Percentiles rank a stretch among this genome's conserved stretches.
These are phyloP conservation scores for Oplegnathus fasciatus DNA, from an alignment of 2,113 vertebrate genomes.

Conservation along the genomic window DNA sequence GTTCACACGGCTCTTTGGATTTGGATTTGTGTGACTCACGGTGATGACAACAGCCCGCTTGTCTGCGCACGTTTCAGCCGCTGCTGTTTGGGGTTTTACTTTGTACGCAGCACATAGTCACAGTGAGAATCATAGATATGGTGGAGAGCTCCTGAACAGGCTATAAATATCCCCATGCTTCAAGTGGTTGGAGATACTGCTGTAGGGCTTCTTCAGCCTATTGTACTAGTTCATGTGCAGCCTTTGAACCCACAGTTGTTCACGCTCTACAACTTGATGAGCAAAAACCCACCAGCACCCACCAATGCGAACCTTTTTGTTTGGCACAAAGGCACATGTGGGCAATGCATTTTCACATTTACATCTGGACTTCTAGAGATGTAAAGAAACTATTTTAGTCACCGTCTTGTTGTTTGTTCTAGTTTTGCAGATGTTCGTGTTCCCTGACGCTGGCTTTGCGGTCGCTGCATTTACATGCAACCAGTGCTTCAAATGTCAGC, in stretches of 20 bases:
- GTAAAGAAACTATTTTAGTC: constrained; percentile 25
- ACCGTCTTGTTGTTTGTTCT: constrained; percentile 9
- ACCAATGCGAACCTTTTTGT: not conserved
- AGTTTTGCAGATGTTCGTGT: not conserved
- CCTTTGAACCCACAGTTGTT: constrained; percentile 53
- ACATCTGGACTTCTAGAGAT: constrained; percentile 1
- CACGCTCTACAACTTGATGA: constrained; percentile 10
- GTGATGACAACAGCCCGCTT: constrained; percentile 37
- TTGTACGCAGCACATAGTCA: not conserved
- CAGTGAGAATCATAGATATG: constrained; percentile 18
- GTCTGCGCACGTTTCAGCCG: constrained; percentile 34
- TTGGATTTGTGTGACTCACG: constrained; percentile 51
- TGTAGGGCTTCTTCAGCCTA: constrained; percentile 26
- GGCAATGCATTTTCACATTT: not conserved
- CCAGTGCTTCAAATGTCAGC: constrained; percentile 9
- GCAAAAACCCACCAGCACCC: constrained; percentile 31
- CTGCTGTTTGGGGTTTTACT: constrained; percentile 22
- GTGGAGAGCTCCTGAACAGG: constrained; percentile 34
- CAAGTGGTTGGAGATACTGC: constrained; percentile 62
- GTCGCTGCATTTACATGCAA: not conserved
- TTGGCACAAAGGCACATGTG: not conserved
- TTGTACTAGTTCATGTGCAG: constrained; percentile 24
- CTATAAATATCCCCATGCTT: constrained; percentile 67
- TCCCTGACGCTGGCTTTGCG: not conserved
- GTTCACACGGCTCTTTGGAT: constrained; percentile 36